phyloP scores from a whole-genome alignment of 2,113 vertebrate genomes.

The Notechis scutatus region DNA sequence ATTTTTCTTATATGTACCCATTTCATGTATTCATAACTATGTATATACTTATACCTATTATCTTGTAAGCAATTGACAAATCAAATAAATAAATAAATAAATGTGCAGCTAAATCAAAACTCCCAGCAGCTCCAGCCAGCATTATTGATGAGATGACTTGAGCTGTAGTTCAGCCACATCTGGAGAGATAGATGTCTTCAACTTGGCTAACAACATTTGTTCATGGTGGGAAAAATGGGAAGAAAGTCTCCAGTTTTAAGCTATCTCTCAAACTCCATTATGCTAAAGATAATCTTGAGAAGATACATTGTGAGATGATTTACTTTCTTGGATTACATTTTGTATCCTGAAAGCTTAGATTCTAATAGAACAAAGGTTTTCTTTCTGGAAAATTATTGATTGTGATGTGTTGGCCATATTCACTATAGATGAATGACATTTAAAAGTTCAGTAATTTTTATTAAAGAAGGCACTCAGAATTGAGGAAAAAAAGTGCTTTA shows the following conservation, averaged over 20 bases:
- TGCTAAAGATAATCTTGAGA: background rate
- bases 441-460: conserved; percentile 54
- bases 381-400: conserved; percentile 56
- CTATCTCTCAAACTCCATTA: background rate
- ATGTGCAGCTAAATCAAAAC: background rate
- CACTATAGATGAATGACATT: conserved; percentile 49
- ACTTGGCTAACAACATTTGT: background rate
- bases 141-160: background rate
- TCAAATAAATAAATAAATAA: too few species aligned
- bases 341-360: background rate
- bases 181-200: background rate
- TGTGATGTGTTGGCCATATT: conserved; percentile 52
- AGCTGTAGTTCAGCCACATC: background rate
- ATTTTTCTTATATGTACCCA: too few species aligned
- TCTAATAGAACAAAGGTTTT: conserved; percentile 43
- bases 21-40: too few species aligned
- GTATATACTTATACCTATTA: too few species aligned
- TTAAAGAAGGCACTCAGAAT: conserved; percentile 37
- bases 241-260: background rate
- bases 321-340: background rate
- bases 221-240: background rate
- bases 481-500: conserved; percentile 45
- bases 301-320: background rate
- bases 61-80: too few species aligned
- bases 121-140: background rate